Evolutionary conservation across 2,888 invertebrate genomes (phyloP).

Genomic region (Kuschelorhynchus macadamiae): DNA sequence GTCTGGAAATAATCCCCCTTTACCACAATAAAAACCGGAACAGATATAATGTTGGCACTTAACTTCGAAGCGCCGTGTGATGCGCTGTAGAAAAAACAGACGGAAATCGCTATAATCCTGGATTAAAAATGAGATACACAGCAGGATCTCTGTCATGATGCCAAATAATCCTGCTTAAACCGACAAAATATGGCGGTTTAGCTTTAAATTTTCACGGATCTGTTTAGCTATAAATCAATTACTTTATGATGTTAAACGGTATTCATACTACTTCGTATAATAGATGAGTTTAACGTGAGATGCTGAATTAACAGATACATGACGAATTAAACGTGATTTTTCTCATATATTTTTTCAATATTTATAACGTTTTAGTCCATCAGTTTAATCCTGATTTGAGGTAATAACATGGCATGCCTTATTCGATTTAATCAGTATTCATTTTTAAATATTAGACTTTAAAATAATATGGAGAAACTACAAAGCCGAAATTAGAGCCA

Average conservation of each 20-base stretch:
- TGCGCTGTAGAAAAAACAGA: constrained; percentile 57
- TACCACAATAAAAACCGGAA: no score
- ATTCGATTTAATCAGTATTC: no score
- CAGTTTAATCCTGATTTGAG: no score
- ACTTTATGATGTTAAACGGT: not conserved
- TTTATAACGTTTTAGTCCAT: no score
- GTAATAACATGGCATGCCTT: no score
- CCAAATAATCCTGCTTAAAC: constrained; percentile 48
- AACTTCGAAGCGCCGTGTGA: not conserved
- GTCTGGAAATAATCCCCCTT: no score
- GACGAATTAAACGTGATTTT: no score
- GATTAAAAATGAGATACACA: constrained; percentile 69
- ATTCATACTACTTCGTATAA: not conserved
- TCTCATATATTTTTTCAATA: no score
- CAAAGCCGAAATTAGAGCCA: no score
- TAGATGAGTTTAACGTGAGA: not conserved
- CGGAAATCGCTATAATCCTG: constrained; percentile 65
- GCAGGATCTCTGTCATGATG: constrained; percentile 55
- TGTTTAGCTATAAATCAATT: constrained; percentile 36
- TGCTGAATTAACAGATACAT: no score
- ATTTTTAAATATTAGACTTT: not conserved
- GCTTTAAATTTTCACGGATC: constrained; percentile 52
- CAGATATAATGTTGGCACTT: not conserved
- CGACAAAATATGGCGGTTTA: constrained; percentile 35
- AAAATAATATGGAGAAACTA: not conserved